A percentile compares a stretch with the other conserved stretches of the same genome.
phyloP scores from a whole-genome alignment of 2,113 vertebrate species.

The Polypterus senegalus region DNA sequence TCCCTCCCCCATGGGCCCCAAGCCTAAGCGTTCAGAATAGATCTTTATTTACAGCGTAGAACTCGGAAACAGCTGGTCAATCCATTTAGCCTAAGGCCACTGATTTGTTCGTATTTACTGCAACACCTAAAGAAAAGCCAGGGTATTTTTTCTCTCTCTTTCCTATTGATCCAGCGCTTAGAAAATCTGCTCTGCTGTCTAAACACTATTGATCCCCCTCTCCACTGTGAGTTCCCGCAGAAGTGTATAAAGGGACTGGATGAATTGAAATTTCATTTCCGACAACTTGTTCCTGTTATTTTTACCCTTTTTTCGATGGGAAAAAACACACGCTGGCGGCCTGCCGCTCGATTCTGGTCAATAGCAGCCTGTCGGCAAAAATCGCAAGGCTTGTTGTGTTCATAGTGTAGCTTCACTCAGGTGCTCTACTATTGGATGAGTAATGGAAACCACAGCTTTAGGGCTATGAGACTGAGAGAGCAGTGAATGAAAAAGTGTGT shows the following conservation, averaged over 20 bases:
- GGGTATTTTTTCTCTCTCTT: conserved; percentile 61
- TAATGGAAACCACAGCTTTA: conserved; percentile 14
- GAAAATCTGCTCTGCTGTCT: conserved; percentile 80
- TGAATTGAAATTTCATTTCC: conserved; percentile 85
- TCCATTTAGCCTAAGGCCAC: conserved; percentile 79
- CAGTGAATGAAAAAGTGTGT: too few relatives aligned
- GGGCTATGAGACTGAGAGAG: neutral
- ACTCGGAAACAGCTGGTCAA: conserved; percentile 67
- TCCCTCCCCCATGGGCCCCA: conserved; percentile 31
- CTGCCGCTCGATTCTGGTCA: conserved; percentile 42
- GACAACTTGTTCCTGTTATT: conserved; percentile 81
- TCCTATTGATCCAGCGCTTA: conserved; percentile 78
- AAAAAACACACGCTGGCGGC: conserved; percentile 44
- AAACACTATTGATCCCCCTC: conserved; percentile 83
- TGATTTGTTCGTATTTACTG: conserved; percentile 71
- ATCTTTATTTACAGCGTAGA: conserved; percentile 65
- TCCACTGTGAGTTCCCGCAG: conserved; percentile 55
- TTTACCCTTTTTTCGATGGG: conserved; percentile 48
- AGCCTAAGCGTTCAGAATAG: conserved; percentile 48
- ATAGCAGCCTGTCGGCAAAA: conserved; percentile 34
- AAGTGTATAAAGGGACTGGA: conserved; percentile 78
- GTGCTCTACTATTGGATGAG: conserved; percentile 8
- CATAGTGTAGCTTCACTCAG: neutral
- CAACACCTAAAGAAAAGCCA: conserved; percentile 59
- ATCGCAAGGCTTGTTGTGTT: conserved; percentile 18